These are phyloP conservation scores for Bombus confusus DNA, from an alignment of 1,140 invertebrate genomes.

Conservation along the genomic window DNA sequence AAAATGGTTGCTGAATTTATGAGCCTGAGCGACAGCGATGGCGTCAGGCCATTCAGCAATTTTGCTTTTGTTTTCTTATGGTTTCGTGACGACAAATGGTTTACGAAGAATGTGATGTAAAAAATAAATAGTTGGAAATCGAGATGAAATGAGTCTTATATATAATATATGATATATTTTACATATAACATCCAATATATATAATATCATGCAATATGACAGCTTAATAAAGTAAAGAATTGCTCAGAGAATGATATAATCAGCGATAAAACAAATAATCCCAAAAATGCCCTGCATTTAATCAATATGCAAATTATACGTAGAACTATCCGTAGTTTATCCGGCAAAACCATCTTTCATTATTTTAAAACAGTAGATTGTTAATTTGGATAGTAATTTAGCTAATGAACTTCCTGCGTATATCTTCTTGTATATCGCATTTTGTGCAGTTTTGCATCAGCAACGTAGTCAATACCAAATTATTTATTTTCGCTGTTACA, in stretches of 20 bases:
- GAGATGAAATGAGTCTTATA: neutral
- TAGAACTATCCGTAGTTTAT: neutral
- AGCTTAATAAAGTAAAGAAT: neutral
- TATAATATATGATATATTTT: no score
- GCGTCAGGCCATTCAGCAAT: neutral
- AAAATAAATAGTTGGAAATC: neutral
- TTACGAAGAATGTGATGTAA: neutral
- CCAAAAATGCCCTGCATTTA: no score
- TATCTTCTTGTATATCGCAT: neutral
- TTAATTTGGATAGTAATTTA: neutral
- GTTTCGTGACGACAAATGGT: neutral
- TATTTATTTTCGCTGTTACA: neutral
- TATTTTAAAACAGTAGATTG: neutral
- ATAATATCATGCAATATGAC: no score
- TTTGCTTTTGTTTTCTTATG: neutral
- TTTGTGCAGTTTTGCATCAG: neutral
- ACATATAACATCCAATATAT: no score
- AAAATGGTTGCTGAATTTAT: slow-evolving; percentile 11
- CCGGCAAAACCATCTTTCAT: neutral
- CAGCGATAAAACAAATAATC: no score
- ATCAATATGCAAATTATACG: neutral
- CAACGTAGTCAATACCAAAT: neutral
- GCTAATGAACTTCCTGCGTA: neutral
- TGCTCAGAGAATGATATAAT: neutral
- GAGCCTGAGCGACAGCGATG: neutral